Conservation (phyloP, 53 echinoderm and acorn worm genomes). For the Echinarachnius parma region DNA sequence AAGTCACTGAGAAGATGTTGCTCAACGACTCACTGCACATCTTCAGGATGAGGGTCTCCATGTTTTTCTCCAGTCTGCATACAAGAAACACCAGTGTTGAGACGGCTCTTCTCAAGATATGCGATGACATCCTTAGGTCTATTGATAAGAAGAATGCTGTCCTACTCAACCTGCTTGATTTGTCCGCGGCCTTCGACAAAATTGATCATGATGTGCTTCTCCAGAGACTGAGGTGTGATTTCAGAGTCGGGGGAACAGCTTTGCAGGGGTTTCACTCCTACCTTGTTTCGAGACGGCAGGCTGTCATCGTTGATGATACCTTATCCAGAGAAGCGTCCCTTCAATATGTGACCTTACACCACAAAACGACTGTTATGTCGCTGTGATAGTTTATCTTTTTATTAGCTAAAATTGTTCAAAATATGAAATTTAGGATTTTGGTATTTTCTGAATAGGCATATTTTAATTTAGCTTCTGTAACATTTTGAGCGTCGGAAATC, state of each 20-base stretch:
- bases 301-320: constrained; percentile 16
- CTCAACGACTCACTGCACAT: neutral
- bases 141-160: constrained; percentile 25
- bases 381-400: too few relatives aligned
- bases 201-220: constrained; percentile 40
- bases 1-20: constrained; percentile 23
- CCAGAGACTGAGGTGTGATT: constrained; percentile 3
- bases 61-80: constrained; percentile 1
- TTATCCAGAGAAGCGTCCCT: constrained; percentile 4
- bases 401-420: too few relatives aligned
- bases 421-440: too few relatives aligned
- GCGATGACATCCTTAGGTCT: constrained; percentile 28
- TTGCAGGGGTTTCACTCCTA: constrained; percentile 37
- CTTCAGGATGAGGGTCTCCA: neutral
- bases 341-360: too few relatives aligned
- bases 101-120: constrained; percentile 17
- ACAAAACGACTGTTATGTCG: too few relatives aligned
- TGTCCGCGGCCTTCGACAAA: constrained; percentile 36
- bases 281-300: constrained; percentile 23
- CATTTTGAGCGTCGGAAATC: too few relatives aligned
- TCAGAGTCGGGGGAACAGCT: constrained; percentile 24
- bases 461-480: too few relatives aligned
- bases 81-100: constrained; percentile 16
- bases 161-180: constrained; percentile 25
- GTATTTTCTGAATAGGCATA: too few relatives aligned